phyloP scores from a whole-genome alignment of 2,113 vertebrate species.

The Xiphophorus hellerii region DNA sequence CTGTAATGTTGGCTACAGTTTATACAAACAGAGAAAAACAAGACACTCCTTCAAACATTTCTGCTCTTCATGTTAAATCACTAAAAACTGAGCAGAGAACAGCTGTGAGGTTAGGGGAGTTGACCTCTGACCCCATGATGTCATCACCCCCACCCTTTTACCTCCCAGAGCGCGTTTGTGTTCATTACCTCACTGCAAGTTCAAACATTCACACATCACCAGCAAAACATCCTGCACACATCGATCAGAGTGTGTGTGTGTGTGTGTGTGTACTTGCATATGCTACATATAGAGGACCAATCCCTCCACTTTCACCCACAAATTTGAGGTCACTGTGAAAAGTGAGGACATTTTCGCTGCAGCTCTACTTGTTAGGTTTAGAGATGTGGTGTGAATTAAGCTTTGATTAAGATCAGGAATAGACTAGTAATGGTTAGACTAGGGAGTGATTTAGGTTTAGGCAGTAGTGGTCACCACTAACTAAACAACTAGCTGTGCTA shows the following conservation, averaged over 20 bases:
- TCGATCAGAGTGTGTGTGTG: neutral
- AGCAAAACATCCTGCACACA: constrained; percentile 1
- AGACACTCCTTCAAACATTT: neutral
- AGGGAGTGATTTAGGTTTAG: too few relatives aligned
- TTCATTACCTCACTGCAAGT: constrained; percentile 15
- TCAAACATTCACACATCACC: constrained; percentile 30
- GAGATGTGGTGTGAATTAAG: too few relatives aligned
- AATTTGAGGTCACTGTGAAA: too few relatives aligned
- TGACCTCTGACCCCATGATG: constrained; percentile 47
- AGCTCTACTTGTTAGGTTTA: too few relatives aligned
- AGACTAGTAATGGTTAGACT: too few relatives aligned
- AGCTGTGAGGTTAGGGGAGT: constrained; percentile 19
- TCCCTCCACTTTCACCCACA: too few relatives aligned
- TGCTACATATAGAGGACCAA: too few relatives aligned
- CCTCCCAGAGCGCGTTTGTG: neutral
- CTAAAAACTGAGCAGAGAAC: neutral
- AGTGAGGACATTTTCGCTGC: too few relatives aligned
- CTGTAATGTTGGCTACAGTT: neutral
- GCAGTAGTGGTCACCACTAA: too few relatives aligned
- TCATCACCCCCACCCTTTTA: constrained; percentile 27
- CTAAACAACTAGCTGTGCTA: too few relatives aligned
- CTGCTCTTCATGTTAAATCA: neutral
- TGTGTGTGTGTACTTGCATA: neutral
- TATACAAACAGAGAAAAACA: constrained; percentile 2
- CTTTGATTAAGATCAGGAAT: too few relatives aligned